Percentiles rank a stretch among this genome's conserved stretches.
These are phyloP conservation scores for Drosophila falleni DNA, from an alignment of 2,888 invertebrate genomes.

Conservation along the genomic window DNA sequence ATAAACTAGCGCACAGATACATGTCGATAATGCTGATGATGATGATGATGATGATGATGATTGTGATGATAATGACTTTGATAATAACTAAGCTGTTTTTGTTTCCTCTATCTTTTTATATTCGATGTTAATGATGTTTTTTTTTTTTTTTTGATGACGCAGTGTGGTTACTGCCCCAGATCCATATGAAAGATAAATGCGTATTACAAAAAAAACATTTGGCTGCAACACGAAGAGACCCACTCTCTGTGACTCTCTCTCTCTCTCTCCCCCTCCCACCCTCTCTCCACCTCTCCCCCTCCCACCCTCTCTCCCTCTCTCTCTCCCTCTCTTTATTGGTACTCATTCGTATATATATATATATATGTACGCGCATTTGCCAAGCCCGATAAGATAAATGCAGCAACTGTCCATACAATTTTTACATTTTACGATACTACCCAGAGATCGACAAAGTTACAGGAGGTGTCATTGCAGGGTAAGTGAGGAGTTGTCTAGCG, in stretches of 20 bases:
- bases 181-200: conserved; percentile 54
- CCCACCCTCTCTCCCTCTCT: neutral
- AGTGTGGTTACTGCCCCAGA: conserved; percentile 40
- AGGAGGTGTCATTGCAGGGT: neutral
- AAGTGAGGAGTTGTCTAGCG: conserved; percentile 19
- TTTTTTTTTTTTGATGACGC: conserved; percentile 55
- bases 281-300: neutral
- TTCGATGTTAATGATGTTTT: conserved; percentile 27
- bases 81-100: conserved; percentile 21
- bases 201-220: conserved; percentile 51
- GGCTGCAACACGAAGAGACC: conserved; percentile 26
- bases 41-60: conserved; percentile 25
- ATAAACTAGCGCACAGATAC: conserved; percentile 71
- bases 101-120: conserved; percentile 1
- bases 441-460: conserved; percentile 14
- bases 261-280: neutral
- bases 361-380: conserved; percentile 11
- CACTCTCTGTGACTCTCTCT: neutral
- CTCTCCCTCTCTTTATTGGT: neutral
- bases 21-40: conserved; percentile 20
- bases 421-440: conserved; percentile 24
- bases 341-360: conserved; percentile 1
- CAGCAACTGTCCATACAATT: conserved; percentile 31
- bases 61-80: conserved; percentile 17
- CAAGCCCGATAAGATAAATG: conserved; percentile 53